A percentile compares a stretch with the other conserved stretches of the same genome.
phyloP scores from a whole-genome alignment of 2,797 vertebrate species.

The Gymnothorax reevesii region DNA sequence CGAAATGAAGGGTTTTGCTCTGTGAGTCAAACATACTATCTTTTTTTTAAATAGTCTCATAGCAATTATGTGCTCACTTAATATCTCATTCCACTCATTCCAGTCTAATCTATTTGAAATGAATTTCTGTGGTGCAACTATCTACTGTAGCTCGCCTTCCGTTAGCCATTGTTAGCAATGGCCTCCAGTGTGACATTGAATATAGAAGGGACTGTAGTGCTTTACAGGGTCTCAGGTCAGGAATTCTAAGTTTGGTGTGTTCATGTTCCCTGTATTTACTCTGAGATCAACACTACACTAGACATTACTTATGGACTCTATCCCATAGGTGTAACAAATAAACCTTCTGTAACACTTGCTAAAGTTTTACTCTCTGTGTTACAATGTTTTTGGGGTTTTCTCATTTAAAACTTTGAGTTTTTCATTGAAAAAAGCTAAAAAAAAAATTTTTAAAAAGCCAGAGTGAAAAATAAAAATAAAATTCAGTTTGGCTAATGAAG shows the following conservation, averaged over 20 bases:
- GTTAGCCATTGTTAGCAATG: neutral
- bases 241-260: neutral
- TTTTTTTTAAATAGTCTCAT: slow-evolving; percentile 1
- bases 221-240: neutral
- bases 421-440: too few relatives aligned
- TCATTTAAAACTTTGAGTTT: neutral
- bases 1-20: too few relatives aligned
- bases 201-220: neutral
- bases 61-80: neutral
- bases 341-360: neutral
- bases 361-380: neutral
- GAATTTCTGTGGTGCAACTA: neutral
- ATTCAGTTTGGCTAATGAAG: neutral
- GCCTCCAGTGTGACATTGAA: neutral
- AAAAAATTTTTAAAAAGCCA: too few relatives aligned
- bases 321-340: neutral
- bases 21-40: neutral
- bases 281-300: neutral
- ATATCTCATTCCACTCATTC: neutral
- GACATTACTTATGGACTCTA: neutral
- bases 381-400: neutral
- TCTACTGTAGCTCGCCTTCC: neutral
- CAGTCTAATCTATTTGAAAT: neutral
- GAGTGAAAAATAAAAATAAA: too few relatives aligned
- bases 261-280: neutral